Base-by-base conservation (phyloP, 2,888 invertebrate genomes). In the Tricholauxania praeusta region DNA sequence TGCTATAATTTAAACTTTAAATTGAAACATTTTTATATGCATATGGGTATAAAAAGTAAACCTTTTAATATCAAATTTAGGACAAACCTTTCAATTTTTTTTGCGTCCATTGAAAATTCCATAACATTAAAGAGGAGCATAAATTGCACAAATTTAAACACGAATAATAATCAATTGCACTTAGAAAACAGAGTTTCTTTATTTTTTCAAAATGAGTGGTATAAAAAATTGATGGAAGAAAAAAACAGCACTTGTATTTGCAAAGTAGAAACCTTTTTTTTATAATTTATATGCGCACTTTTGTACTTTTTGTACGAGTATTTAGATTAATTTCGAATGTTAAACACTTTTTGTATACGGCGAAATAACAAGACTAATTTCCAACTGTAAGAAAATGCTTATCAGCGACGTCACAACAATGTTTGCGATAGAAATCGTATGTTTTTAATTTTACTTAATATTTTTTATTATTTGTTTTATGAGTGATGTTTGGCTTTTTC, bases 91-190 rank as follows among this genome's bases (percentile, higher is more conserved):
- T 84, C 81, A 81, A 80, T 81, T 84, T 84, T 83, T 82, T 84
- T 82, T 82, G 84, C 75, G 84, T 83, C 84, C 85, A 83, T 81
- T 84, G 84, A 79, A 84, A 85, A 77, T 84, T 85, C 85, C 84
- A 83, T 84, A 84, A 83, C 84, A 84, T 84, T 78, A 83, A 84
- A 82, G 77, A 81, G 78, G 78, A 78, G 85, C 84, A 84, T 83
- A 84, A 80, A 84, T 82, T 82, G 79, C 78, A 77, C 70, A 82
- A 79, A 78, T 79, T 78, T 76, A 80, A 81, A 76, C 84, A 83
- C 79, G 78, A 80, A 72, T 66, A 67, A 48, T 73, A 76, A 73
- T 67, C 75, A 72, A 72, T 73, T 72, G 49, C 69, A 57, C 53
- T 49, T 64, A 22, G 10, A 39, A 39, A 39, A 39, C 5, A 39